Evolutionary conservation across 2,113 vertebrate genomes (phyloP), one percentile per base, ranked within the genome.

Genomic region (Platycercus adscitus): DNA sequence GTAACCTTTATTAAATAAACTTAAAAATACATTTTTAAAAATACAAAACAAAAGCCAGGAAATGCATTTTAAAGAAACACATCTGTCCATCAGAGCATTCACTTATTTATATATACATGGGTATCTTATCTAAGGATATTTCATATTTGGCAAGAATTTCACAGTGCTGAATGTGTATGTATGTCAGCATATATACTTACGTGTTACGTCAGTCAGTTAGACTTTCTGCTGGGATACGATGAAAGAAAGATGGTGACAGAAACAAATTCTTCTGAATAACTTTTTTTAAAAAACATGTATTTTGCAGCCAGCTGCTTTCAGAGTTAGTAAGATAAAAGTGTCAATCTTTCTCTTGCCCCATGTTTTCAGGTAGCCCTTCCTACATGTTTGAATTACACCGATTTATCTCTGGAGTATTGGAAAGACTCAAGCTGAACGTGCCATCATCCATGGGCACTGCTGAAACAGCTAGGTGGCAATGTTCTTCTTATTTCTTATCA

Each of bases 391-490:
- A 13, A 64, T 35, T 50, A 10, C 12, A 28, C 11, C 1, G 0
- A 6, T 64, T 81, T 78, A 71, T 47, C 60, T 41, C 65, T 49
- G 33, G 35, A 68, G 21, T 37, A 15, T 76, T 71, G 68, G 52
- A 79, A 52, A 91, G 61, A 37, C 0, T 0, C n/a, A 25, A 75
- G 29, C 69, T 71, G 70, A 92, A 60, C 1, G 0, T 81, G 37
- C 86, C 86, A 91, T 87, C 52, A 55, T 92, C 73, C 24, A 76
- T 89, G 89, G 89, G 70, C 81, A 39, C 91, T 55, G 73, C 29
- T 79, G 65, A 61, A 86, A 81, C 96, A 97, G 96, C 96, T 97
- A 97, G 96, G 91, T 97, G 96, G 96, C 96, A 97, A 97, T 97
- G 95, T 97, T 97, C 93, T 96, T 96, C 94, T 97, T 97, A 69